Base-by-base conservation (phyloP, 1,140 invertebrate species). In the Homarus americanus region DNA sequence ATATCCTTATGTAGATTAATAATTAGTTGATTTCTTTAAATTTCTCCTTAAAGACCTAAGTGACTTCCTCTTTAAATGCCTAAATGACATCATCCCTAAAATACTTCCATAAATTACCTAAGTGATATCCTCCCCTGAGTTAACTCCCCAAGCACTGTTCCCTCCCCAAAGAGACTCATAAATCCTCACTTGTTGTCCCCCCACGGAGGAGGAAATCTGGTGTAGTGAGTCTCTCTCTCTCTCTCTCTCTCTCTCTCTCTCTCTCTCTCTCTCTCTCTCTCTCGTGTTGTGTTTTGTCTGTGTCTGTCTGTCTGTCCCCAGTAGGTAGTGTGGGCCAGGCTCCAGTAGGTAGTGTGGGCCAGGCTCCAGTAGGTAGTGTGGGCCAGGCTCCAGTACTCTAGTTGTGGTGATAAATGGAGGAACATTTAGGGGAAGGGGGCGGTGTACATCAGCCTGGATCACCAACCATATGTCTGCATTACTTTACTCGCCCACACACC, bases 331-430 rank as follows among this genome's bases (percentile, higher is more conserved):
- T 49, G 44, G 17, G n/a, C 44, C 44, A 49, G 44, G 9, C 9
- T 49, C 9, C 17, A 49, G 44, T 9, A 0, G 44, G 44, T 9
- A 17, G 17, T 49, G 44, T 4, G 24, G 53, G 53, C 15, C 4
- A 58, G 17, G 53, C 4, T 15, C 3, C 17, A 20, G 17, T 58
- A 58, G 17, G 12, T 58, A 15, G n/a, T n/a, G n/a, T n/a, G n/a
- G n/a, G n/a, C n/a, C n/a, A n/a, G n/a, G n/a, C n/a, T n/a, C 41
- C 80, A 82, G 80, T 38, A 82, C 44, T 82, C n/a, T 82, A 53
- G 49, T 32, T 28, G 32, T 41, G 36, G 40, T 82, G 80, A 82
- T 53, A 66, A 82, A 82, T 82, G 80, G 34, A 58, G n/a, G 28
- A 32, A n/a, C 58, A 82, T 82, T 66, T 82, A 82, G 24, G 24